Base-by-base conservation (phyloP, 2,113 vertebrate species). In the Charina bottae region DNA sequence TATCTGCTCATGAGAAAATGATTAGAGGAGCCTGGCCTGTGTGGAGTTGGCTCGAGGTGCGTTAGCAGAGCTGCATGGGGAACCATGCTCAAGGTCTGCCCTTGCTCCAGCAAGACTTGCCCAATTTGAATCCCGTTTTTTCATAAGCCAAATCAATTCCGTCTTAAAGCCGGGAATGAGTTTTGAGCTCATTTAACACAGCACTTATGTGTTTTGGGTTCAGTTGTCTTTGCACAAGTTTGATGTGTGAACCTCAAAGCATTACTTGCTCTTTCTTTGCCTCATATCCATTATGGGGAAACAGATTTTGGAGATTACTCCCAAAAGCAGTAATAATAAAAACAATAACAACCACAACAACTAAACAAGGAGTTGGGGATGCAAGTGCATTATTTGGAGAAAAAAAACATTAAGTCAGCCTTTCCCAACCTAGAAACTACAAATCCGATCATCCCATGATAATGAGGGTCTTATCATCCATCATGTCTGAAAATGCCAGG, bases 131-230 rank as follows among this genome's bases (percentile, higher is more conserved):
- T 90, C 91, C 91, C 85, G 86, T 5, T 24, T 85, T 85, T 96
- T 95, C 91, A 94, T 19, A 91, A 93, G 42, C 93, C 87, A 93
- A 90, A 95, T 95, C 95, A 96, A 96, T 95, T 94, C 90, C 95
- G 94, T 94, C 93, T 95, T 96, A 96, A 95, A 96, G 95, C 94
- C 53, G 26, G 94, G 95, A 95, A 96, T 56, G 94, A 95, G 95
- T 92, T 78, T 93, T 0, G 72, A 0, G 55, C 92, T 93, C 93
- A 95, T 93, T 96, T 95, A 56, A 26, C 93, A 21, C 92, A 95
- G 72, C 84, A 46, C 92, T 91, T 94, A 94, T 86, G 87, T 56
- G 93, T 84, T 88, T 94, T 84, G 33, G 86, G 93, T 89, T 89
- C 90, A 93, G 94, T 94, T 94, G 94, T 95, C 95, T 94, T 96